Evolutionary conservation across 2,113 vertebrate species (phyloP), one percentile per base, ranked within the genome.

Genomic region (Megatriorchis doriae): DNA sequence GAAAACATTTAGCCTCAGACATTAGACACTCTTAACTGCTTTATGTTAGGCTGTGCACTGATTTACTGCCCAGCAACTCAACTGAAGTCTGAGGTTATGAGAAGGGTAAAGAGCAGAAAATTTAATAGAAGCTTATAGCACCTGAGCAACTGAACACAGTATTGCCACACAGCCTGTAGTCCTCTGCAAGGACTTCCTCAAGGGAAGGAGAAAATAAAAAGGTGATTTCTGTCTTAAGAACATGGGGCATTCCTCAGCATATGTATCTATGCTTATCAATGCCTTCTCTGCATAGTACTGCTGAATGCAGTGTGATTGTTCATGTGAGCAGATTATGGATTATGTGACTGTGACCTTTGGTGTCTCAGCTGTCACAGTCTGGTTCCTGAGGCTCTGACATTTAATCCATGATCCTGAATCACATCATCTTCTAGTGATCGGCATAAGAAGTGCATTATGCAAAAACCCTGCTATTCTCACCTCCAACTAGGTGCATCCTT

Each of bases 331-430:
- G 17, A 12, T 56, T 29, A 32, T 6, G 3, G 14, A 0, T 82
- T 48, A 26, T 6, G 4, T 3, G 1, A 13, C 9, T 48, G 31
- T 0, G 2, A 2, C n/a, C 13, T 84, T 52, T 81, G 48, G 7
- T 68, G 32, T 59, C 90, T 59, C 34, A 42, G 48, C 40, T 2
- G 3, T 42, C n/a, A 65, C 58, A 66, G 32, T 45, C 40, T 75
- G 3, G 58, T 40, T 85, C 66, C 62, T 79, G 56, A 71, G 27
- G 27, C 3, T 6, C 0, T 65, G 52, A 63, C 34, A 55, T 74
- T 87, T 86, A 61, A 82, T 72, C n/a, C 58, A 56, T 13, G 16
- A n/a, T 72, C 43, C n/a, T 72, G 20, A 92, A 63, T 75, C 16
- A 50, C 2, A 1, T 56, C 3, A 5, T 38, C 26, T 63, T 86